These are phyloP conservation scores for Vulpes lagopus DNA, from an alignment of 2,113 vertebrate genomes.

Conservation along the genomic window DNA sequence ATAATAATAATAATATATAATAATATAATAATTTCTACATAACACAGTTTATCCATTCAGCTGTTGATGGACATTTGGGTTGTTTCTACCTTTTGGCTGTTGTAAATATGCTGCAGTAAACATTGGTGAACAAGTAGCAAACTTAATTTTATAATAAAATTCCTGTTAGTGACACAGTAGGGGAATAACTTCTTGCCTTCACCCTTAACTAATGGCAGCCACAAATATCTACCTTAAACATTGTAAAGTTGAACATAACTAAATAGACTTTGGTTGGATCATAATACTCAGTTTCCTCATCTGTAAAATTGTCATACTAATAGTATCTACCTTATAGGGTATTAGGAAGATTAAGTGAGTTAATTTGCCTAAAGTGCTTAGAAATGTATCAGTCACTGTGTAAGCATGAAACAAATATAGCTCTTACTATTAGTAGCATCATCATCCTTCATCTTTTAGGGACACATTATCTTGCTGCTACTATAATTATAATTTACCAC, in stretches of 20 bases:
- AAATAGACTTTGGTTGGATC: not conserved
- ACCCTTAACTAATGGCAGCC: not conserved
- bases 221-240: conserved; percentile 38
- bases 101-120: not conserved
- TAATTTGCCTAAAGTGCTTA: not conserved
- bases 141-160: not conserved
- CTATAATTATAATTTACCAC: not conserved
- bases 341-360: not conserved
- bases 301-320: conserved; percentile 10
- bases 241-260: not conserved
- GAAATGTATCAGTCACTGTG: not conserved
- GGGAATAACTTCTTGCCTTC: not conserved
- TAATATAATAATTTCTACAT: too few relatives aligned
- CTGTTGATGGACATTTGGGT: not conserved
- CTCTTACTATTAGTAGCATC: not conserved
- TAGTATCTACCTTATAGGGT: not conserved
- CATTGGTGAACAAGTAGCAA: not conserved
- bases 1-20: too few relatives aligned
- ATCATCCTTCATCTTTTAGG: conserved; percentile 21
- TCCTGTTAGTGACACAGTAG: not conserved
- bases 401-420: conserved; percentile 43
- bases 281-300: not conserved
- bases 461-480: not conserved
- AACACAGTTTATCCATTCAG: not conserved
- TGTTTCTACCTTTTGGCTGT: not conserved